Conservation (phyloP, 2,797 vertebrate genomes). For the Phoebastria nigripes region DNA sequence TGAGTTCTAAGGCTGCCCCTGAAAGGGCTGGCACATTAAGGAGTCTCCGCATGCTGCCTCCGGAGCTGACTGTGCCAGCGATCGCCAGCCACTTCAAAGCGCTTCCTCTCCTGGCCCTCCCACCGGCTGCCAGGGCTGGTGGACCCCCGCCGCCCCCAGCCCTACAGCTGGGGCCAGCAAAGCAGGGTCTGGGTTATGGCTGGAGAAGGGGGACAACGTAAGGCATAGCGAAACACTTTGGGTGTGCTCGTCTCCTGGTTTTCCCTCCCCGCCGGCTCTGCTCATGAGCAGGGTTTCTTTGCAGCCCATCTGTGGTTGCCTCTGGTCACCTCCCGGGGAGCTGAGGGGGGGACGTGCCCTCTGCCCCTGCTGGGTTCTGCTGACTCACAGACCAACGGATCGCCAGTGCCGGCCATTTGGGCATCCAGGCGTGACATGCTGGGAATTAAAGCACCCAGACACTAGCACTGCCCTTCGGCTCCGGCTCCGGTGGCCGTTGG, state of each 20-base stretch:
- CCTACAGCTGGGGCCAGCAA: not conserved
- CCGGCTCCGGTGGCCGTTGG: not conserved
- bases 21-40: slow-evolving; percentile 38
- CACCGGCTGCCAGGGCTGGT: not conserved
- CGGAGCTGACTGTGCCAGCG: slow-evolving; percentile 45
- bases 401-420: not conserved
- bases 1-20: slow-evolving; percentile 48
- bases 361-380: not conserved
- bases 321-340: not conserved
- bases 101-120: slow-evolving; percentile 53
- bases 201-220: not conserved
- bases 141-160: not conserved
- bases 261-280: not conserved
- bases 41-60: slow-evolving; percentile 41
- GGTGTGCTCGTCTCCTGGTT: accelerated
- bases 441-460: not conserved
- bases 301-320: not conserved
- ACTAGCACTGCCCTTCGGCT: not conserved
- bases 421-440: not conserved
- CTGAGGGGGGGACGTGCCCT: not conserved
- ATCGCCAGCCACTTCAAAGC: slow-evolving; percentile 51
- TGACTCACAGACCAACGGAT: not conserved
- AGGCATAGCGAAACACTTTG: not conserved
- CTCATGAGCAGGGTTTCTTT: not conserved
- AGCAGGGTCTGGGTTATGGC: not conserved